Evolutionary conservation across 2,888 invertebrate genomes (phyloP), one percentile per base, ranked within the genome.

Genomic region (Callosobruchus maculatus): DNA sequence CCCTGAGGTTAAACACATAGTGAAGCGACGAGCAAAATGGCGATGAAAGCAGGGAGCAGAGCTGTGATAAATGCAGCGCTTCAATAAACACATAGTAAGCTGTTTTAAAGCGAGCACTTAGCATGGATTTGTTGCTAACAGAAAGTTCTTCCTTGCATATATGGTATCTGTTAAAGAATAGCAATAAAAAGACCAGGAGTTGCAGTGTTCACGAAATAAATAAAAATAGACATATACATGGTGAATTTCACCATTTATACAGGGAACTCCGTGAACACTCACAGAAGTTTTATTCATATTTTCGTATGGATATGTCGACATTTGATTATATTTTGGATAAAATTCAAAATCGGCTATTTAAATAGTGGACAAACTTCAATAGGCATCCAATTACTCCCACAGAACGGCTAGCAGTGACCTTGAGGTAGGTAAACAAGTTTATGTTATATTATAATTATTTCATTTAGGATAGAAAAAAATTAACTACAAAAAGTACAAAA

Each of bases 201-300:
- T 70, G 70, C 70, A 70, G 22, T 70, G 22, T 22, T 30, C 70
- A 70, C 22, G 70, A 22, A 70, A 70, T 70, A 70, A 70, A 70
- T 4, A 22, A 70, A 70, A 21, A 18, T 70, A 70, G 70, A 22
- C 70, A 70, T 22, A 30, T 70, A 18, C 22, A 70, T 70, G 70
- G 70, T 70, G 22, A 70, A 21, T 70, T 22, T 70, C 70, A 70
- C n/a, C 26, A 26, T 26, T 26, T 26, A 26, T 26, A 26, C 7
- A 7, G 7, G 26, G 3, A 26, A 26, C 26, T 26, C 26, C 26
- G 26, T 26, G 7, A 26, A 26, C 7, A 26, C 7, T 22, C 30
- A 70, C 22, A 30, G n/a, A 22, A 70, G 70, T 70, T 22, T 70
- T 20, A 70, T 70, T 13, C 21, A 21, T 70, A 22, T 70, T 70